These are phyloP conservation scores for Balearica regulorum DNA, from an alignment of 2,797 vertebrate species.

Conservation along the genomic window DNA sequence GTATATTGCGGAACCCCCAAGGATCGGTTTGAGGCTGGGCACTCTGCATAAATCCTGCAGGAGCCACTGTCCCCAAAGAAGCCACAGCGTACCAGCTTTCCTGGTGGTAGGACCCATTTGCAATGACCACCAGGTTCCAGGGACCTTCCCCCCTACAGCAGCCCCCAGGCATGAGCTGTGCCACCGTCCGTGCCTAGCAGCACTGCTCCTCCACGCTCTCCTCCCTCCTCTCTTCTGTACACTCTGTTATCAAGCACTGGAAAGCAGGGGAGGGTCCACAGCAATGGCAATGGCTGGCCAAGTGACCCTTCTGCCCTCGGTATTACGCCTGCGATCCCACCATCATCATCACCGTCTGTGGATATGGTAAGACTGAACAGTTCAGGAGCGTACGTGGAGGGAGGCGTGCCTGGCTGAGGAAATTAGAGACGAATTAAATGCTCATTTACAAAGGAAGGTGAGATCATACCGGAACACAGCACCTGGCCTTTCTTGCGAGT, in stretches of 20 bases:
- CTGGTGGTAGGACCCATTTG: neutral
- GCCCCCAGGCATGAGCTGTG: neutral
- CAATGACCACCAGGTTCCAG: neutral
- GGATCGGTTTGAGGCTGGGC: neutral
- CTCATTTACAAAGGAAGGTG: neutral
- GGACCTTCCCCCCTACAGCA: neutral
- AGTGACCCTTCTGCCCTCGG: neutral
- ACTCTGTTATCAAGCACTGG: neutral
- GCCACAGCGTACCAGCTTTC: neutral
- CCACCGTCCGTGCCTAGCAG: neutral
- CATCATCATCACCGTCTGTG: neutral
- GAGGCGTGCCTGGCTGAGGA: neutral
- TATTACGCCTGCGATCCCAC: neutral
- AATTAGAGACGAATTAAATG: neutral
- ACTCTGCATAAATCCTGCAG: neutral
- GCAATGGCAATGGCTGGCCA: neutral
- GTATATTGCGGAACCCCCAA: neutral
- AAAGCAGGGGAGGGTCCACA: neutral
- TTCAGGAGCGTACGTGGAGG: neutral
- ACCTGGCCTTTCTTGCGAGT: neutral
- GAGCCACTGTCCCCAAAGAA: neutral
- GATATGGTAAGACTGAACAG: neutral
- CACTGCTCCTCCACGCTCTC: neutral
- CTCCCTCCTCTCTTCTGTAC: neutral
- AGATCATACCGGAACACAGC: neutral